These are phyloP conservation scores for Neria commutata DNA, from an alignment of 2,888 invertebrate species.

Conservation along the genomic window DNA sequence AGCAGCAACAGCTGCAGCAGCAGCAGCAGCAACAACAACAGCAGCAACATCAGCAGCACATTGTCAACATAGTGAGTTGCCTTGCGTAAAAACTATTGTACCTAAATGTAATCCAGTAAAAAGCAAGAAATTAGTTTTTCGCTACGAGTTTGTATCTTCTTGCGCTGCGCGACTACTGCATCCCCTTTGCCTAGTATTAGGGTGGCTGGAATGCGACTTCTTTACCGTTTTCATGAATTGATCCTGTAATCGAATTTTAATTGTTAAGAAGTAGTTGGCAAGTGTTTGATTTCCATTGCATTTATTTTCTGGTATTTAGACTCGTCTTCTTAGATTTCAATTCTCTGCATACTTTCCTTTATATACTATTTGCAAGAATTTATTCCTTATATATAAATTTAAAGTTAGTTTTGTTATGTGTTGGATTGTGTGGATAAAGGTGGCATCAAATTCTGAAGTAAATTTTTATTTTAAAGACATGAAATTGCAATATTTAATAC, in stretches of 20 bases:
- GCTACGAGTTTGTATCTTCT: slow-evolving; percentile 11
- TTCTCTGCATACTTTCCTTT: not conserved
- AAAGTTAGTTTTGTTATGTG: too few relatives aligned
- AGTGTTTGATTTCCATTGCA: slow-evolving; percentile 21
- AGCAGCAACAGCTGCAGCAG: slow-evolving; percentile 25
- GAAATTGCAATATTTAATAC: too few relatives aligned
- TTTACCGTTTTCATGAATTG: not conserved
- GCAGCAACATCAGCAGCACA: slow-evolving; percentile 45
- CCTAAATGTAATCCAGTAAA: slow-evolving; percentile 27
- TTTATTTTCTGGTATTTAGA: too few relatives aligned
- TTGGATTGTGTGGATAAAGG: too few relatives aligned
- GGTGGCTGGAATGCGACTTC: not conserved
- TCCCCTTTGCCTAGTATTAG: slow-evolving; percentile 10
- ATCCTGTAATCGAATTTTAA: not conserved
- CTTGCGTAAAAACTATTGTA: slow-evolving; percentile 25
- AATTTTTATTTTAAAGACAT: too few relatives aligned
- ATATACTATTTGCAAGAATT: not conserved
- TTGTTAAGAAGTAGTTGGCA: not conserved
- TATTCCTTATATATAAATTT: too few relatives aligned
- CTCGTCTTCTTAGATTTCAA: not conserved
- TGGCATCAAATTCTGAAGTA: too few relatives aligned
- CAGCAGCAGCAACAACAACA: slow-evolving; percentile 22
- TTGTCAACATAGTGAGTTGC: slow-evolving; percentile 61
- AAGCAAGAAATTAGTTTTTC: slow-evolving; percentile 21
- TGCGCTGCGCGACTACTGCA: slow-evolving; percentile 1